A percentile compares a stretch with the other conserved stretches of the same genome.
Evolutionary conservation across 2,797 vertebrate species (phyloP).

Genomic region (Naso thynnoides): DNA sequence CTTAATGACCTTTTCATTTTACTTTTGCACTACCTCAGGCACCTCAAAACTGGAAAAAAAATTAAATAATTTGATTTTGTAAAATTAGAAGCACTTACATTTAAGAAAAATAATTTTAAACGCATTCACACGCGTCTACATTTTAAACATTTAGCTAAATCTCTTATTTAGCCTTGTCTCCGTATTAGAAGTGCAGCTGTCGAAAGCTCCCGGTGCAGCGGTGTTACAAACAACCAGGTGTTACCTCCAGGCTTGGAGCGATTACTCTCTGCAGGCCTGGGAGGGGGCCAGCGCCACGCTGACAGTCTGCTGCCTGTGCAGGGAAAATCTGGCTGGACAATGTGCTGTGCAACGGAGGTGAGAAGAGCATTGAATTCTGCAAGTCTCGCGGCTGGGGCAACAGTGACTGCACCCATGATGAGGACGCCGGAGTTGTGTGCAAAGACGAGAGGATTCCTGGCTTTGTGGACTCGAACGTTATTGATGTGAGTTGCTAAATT

Average conservation of each 20-base stretch:
- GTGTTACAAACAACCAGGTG: constrained; percentile 20
- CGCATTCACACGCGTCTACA: neutral
- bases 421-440: constrained; percentile 95
- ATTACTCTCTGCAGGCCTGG: constrained; percentile 10
- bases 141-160: neutral
- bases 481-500: constrained; percentile 86
- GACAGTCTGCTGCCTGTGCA: constrained; percentile 68
- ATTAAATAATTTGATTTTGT: neutral
- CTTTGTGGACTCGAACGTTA: constrained; percentile 92
- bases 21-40: neutral
- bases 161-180: neutral
- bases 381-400: constrained; percentile 96
- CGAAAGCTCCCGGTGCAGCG: neutral
- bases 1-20: neutral
- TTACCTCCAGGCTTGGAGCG: constrained; percentile 23
- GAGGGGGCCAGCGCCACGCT: constrained; percentile 21
- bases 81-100: neutral
- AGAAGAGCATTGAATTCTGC: constrained; percentile 89
- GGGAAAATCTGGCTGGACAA: constrained; percentile 99
- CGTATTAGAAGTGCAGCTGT: neutral
- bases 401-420: constrained; percentile 98
- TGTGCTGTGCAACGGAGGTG: constrained; percentile 88
- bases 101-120: neutral
- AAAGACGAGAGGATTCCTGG: constrained; percentile 94
- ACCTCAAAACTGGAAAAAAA: neutral